Conservation (phyloP, 2,888 invertebrate genomes). For the Metalampra italica region DNA sequence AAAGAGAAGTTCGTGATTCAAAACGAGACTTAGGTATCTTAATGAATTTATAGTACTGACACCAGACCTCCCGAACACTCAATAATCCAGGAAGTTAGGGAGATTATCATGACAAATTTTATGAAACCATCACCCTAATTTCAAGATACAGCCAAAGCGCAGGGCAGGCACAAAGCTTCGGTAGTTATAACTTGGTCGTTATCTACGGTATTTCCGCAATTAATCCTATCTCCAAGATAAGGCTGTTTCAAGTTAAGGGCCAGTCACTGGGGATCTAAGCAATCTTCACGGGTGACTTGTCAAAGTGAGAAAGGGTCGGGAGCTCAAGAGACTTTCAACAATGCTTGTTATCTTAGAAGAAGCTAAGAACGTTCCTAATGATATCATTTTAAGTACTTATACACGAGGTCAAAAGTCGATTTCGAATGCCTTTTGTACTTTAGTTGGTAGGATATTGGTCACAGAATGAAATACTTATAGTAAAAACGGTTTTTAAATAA, state of each 20-base stretch:
- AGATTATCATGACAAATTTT: slow-evolving; percentile 13
- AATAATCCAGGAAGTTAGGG: slow-evolving; percentile 5
- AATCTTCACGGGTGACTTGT: slow-evolving; percentile 78
- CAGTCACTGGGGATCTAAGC: slow-evolving; percentile 74
- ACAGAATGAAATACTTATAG: too few relatives aligned
- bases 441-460: too few relatives aligned
- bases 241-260: slow-evolving; percentile 73
- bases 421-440: slow-evolving; percentile 9
- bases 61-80: not conserved
- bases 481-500: too few relatives aligned
- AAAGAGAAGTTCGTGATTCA: not conserved
- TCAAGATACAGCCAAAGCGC: slow-evolving; percentile 22
- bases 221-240: slow-evolving; percentile 72
- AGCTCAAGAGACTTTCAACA: slow-evolving; percentile 76
- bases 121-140: slow-evolving; percentile 14
- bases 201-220: slow-evolving; percentile 75
- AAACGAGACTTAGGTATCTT: not conserved
- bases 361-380: slow-evolving; percentile 69
- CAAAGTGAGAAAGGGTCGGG: slow-evolving; percentile 75
- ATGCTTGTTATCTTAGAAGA: slow-evolving; percentile 77
- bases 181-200: slow-evolving; percentile 66
- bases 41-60: not conserved
- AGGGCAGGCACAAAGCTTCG: slow-evolving; percentile 24
- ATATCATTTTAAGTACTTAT: slow-evolving; percentile 73
- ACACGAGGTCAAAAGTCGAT: slow-evolving; percentile 32